Conservation (phyloP, 2,888 invertebrate genomes). For the Hedya salicella region DNA sequence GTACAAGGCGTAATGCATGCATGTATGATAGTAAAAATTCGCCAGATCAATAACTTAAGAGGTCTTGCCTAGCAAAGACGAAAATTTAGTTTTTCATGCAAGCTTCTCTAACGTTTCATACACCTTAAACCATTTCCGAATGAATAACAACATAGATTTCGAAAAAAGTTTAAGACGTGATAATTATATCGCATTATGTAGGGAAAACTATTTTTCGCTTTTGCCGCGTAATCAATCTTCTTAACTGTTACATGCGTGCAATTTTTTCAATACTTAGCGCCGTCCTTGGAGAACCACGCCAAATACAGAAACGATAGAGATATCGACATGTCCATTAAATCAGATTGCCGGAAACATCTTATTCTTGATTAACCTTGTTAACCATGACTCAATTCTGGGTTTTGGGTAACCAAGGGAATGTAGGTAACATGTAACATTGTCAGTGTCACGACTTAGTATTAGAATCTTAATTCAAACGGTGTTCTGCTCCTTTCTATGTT, state of each 20-base stretch:
- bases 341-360: too few relatives aligned
- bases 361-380: too few relatives aligned
- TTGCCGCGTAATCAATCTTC: not conserved
- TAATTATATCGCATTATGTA: too few relatives aligned
- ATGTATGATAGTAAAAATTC: not conserved
- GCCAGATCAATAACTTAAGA: not conserved
- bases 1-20: not conserved
- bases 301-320: not conserved
- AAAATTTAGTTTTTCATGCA: too few relatives aligned
- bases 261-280: not conserved
- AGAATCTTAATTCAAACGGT: not conserved
- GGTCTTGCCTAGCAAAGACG: too few relatives aligned
- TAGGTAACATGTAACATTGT: too few relatives aligned
- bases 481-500: not conserved
- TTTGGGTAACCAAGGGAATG: too few relatives aligned
- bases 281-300: constrained; percentile 7
- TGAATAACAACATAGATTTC: too few relatives aligned
- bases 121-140: too few relatives aligned
- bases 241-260: not conserved
- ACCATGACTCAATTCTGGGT: not conserved
- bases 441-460: not conserved
- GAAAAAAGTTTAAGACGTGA: too few relatives aligned
- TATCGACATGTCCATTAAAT: not conserved
- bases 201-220: too few relatives aligned
- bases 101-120: too few relatives aligned